Evolutionary conservation across 2,113 vertebrate genomes (phyloP).

Genomic region (Eudyptes chrysolophus): DNA sequence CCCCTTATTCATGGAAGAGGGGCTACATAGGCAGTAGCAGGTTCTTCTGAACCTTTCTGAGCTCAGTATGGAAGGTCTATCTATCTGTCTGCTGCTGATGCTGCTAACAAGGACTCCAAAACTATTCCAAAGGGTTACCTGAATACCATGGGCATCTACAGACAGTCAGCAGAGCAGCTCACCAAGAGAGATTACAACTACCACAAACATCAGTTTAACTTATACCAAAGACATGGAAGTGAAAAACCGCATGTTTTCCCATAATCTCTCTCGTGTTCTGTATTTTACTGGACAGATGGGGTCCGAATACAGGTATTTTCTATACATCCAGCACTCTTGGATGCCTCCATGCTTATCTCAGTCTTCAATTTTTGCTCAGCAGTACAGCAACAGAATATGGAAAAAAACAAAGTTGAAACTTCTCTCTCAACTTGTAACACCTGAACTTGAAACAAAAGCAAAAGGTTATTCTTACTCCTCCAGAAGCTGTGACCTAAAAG

Average conservation of each 20-base stretch:
- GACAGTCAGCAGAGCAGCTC: neutral
- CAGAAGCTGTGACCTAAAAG: neutral
- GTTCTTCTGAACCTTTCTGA: neutral
- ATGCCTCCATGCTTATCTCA: neutral
- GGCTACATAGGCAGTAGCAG: neutral
- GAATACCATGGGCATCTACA: neutral
- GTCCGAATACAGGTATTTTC: neutral
- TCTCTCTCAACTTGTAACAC: neutral
- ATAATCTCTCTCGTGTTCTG: neutral
- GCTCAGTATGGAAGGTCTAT: accelerated
- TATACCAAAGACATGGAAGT: neutral
- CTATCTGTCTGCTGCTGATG: neutral
- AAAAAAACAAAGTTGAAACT: neutral
- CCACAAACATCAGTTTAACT: neutral
- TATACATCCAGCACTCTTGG: neutral
- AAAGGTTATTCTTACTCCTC: neutral
- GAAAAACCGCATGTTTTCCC: neutral
- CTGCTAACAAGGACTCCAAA: neutral
- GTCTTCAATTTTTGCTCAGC: neutral
- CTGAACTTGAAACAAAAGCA: neutral
- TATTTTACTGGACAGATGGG: neutral
- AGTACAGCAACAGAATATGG: neutral
- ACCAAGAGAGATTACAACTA: neutral
- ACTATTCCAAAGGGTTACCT: neutral
- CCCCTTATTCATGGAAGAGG: neutral